Evolutionary conservation across 1,140 invertebrate genomes (phyloP).

Genomic region (Zaprionus nigranus): DNA sequence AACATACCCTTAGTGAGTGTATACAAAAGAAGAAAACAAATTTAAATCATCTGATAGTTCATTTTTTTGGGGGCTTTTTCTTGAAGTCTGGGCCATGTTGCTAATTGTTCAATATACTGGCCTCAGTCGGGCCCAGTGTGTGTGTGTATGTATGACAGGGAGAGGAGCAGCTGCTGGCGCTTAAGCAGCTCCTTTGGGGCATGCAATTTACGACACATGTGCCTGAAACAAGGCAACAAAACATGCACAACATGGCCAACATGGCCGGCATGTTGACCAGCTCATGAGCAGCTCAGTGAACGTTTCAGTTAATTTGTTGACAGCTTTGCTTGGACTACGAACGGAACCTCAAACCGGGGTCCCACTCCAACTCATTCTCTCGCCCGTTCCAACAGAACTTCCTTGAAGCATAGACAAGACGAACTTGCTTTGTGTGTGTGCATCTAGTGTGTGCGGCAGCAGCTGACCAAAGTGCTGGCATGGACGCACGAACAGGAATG

Average conservation of each 20-base stretch:
- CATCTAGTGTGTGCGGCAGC: background rate
- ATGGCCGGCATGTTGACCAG: conserved; percentile 57
- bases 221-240: conserved; percentile 63
- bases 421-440: conserved; percentile 1
- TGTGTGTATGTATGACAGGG: conserved; percentile 1
- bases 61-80: conserved; percentile 19
- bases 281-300: conserved; percentile 41
- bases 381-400: background rate
- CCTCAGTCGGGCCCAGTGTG: background rate
- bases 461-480: conserved; percentile 16
- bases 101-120: conserved; percentile 77
- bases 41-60: conserved; percentile 56
- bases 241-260: conserved; percentile 45
- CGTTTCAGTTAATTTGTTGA: conserved; percentile 81
- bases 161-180: conserved; percentile 54
- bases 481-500: conserved; percentile 12
- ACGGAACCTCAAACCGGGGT: conserved; percentile 19
- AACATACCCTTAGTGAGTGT: conserved; percentile 3
- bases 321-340: conserved; percentile 59
- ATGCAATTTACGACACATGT: conserved; percentile 74
- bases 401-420: conserved; percentile 50
- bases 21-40: conserved; percentile 23
- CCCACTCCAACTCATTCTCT: background rate
- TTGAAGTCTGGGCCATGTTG: conserved; percentile 35
- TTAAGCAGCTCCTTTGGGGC: conserved; percentile 57